Conservation (phyloP, 2,113 vertebrate genomes). For the Tetrax tetrax region DNA sequence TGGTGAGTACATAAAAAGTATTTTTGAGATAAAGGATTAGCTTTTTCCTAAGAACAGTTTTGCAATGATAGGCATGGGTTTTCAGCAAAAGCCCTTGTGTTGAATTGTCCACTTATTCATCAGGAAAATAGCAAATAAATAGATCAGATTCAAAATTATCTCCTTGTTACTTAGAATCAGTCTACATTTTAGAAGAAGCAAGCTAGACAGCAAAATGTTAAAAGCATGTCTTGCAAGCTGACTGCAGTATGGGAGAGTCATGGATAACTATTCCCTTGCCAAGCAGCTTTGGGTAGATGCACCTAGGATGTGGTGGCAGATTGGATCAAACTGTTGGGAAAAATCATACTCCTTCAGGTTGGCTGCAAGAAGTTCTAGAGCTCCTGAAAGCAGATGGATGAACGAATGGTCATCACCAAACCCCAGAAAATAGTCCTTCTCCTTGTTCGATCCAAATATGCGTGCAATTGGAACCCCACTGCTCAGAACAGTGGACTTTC, state of each 20-base stretch:
- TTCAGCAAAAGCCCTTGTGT: not conserved
- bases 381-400: not conserved
- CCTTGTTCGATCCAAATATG: not conserved
- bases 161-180: not conserved
- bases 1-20: not conserved
- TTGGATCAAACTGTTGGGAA: not conserved
- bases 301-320: rapidly evolving
- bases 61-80: not conserved
- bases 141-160: not conserved
- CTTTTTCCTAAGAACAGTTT: not conserved
- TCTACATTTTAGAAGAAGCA: not conserved
- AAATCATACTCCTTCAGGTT: not conserved
- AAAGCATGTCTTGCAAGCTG: not conserved
- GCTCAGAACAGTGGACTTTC: not conserved
- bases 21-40: not conserved
- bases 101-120: not conserved
- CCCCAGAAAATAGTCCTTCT: not conserved
- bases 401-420: not conserved
- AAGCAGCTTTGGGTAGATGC: not conserved
- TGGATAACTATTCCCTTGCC: not conserved
- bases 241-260: not conserved
- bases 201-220: not conserved
- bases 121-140: not conserved
- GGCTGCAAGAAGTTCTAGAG: not conserved
- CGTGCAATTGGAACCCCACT: not conserved